Evolutionary conservation across 2,113 vertebrate genomes (phyloP), one percentile per base, ranked within the genome.

Genomic region (Prunella himalayana): DNA sequence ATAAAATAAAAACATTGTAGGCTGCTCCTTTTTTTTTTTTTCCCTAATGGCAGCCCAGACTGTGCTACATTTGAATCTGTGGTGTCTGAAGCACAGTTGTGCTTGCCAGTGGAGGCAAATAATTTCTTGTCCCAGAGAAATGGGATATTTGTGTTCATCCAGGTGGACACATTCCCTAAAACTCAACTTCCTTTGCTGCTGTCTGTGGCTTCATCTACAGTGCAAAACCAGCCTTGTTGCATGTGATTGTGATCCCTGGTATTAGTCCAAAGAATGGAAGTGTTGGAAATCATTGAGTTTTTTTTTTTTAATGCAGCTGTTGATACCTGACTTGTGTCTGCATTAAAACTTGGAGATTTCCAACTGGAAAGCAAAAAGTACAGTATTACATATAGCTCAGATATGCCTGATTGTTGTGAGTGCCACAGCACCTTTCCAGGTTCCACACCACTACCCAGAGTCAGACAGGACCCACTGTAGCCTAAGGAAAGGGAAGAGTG

Each of bases 201-300:
- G 95, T 97, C 95, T 94, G 61, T 82, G 78, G 37, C 93, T 95
- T 96, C 89, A 86, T 92, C 94, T 96, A 68, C 91, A 94, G 94
- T 95, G 94, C 95, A 97, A 94, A 96, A 92, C 65, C 65, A 84
- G 94, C 80, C 60, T 94, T 94, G 83, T 94, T 96, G 94, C 95
- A 96, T 96, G 95, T 94, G 70, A 85, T 91, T 94, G 89, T 96
- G 92, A 90, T 94, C 85, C 93, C 93, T 93, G 93, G 53, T 93
- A 53, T 71, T 88, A 75, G 77, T 84, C 56, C 47, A 57, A 72
- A 78, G 56, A 93, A 61, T 45, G 53, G 37, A 93, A 75, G 28
- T 70, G 31, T 75, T 95, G 85, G 82, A 95, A 92, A 90, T 83
- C 44, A 53, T 20, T 83, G 41, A 16, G 1, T 8, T 6, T 39